Conservation (phyloP, 1,140 invertebrate genomes). For the Drosophila varians region DNA sequence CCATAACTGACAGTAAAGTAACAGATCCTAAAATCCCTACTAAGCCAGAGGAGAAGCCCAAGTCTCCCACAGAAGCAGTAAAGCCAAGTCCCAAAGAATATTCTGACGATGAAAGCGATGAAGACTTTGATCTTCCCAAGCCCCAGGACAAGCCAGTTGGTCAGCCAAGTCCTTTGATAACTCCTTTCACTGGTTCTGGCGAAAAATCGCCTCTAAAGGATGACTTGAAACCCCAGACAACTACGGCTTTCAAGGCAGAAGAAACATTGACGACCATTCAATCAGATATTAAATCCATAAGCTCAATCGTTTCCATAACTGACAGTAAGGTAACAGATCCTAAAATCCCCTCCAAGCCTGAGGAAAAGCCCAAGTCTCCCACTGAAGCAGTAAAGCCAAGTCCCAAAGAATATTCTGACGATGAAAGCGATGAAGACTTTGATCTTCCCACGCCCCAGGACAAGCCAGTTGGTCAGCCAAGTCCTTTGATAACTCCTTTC, state of each 20-base stretch:
- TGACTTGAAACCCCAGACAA: neutral
- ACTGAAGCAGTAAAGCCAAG: neutral
- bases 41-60: constrained; percentile 25
- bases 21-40: neutral
- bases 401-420: neutral
- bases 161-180: neutral
- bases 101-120: constrained; percentile 37
- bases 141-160: constrained; percentile 7
- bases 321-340: neutral
- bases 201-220: constrained; percentile 11
- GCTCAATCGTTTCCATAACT: neutral
- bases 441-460: neutral
- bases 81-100: constrained; percentile 4
- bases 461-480: neutral
- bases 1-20: too few species aligned
- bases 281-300: neutral
- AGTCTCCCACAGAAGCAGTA: constrained; percentile 5
- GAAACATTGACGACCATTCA: neutral
- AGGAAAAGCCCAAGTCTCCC: neutral
- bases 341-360: neutral
- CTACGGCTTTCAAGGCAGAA: neutral
- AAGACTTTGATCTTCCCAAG: constrained; percentile 13
- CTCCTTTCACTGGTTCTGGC: neutral
- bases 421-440: neutral
- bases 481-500: neutral